Conservation (phyloP, 2,797 vertebrate genomes). For the Arrhamphus sclerolepis region DNA sequence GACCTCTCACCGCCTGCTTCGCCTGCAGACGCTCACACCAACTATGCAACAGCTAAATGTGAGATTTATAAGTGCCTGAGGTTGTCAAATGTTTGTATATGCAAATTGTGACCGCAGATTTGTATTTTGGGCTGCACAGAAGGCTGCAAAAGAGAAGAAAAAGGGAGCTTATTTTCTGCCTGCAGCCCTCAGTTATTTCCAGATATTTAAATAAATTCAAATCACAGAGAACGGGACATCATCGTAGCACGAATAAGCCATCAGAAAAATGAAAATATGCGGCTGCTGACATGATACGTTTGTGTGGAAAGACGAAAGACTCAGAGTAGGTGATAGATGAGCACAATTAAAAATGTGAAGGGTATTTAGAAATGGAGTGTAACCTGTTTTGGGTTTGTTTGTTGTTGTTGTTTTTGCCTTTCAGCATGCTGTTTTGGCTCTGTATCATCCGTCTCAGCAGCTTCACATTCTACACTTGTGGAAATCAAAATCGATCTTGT, state of each 20-base stretch:
- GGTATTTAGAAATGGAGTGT: too few species aligned
- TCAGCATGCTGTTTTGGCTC: too few species aligned
- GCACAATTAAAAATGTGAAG: too few species aligned
- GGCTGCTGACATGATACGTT: neutral
- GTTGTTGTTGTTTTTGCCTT: too few species aligned
- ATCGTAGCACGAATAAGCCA: conserved; percentile 1
- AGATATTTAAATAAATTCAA: neutral
- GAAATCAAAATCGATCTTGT: too few species aligned
- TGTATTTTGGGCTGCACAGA: conserved; percentile 34
- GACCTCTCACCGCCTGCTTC: conserved; percentile 13
- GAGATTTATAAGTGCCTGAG: conserved; percentile 31
- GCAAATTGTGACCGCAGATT: conserved; percentile 31
- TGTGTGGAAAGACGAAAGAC: too few species aligned
- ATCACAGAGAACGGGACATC: neutral
- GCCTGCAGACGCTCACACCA: conserved; percentile 17
- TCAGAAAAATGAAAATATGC: neutral
- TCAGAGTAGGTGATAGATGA: too few species aligned
- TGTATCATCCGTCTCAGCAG: too few species aligned
- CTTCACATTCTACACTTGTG: too few species aligned
- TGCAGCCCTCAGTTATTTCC: neutral
- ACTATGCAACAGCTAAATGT: conserved; percentile 14
- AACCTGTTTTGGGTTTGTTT: too few species aligned
- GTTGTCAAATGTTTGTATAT: conserved; percentile 45
- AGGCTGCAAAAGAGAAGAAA: neutral
- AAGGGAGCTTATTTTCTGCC: neutral